Base-by-base conservation (phyloP, 1,140 invertebrate genomes). In the Diabrotica undecimpunctata region DNA sequence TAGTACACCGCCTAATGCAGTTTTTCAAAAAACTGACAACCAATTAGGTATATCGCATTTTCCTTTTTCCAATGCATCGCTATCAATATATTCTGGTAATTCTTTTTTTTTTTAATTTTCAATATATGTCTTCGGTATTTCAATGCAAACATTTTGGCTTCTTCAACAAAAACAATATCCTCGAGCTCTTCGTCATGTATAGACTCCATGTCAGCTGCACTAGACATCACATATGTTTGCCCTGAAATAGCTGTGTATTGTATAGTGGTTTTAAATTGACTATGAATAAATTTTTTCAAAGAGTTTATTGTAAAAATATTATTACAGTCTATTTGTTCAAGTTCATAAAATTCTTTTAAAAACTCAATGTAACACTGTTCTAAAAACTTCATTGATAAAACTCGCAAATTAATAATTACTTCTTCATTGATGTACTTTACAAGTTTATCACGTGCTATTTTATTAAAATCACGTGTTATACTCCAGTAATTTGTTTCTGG, bases 161-260 rank as follows among this genome's bases (percentile, higher is more conserved):
- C 65, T 57, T 69, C 61, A 64, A 66, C 61, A 57, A 69, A 69
- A 59, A 66, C 35, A 35, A 69, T 69, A 6, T 66, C 36, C 50
- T 66, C 5, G 46, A 69, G 66, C 62, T 68, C 59, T 65, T 68
- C 66, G 37, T 68, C 66, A 62, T 70, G 58, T 13, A 70, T 62
- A 53, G 65, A 54, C 52, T 70, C 66, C 14, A 67, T 62, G 64
- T 70, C 65, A 25, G 67, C 56, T 67, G 64, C 65, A 50, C 62
- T 11, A 7, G 62, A 70, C 12, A 67, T 61, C 46, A 61, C 10
- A 62, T 61, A 70, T 54, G 7, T 54, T 57, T 70, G 13, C 25
- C 54, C 56, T 14, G 58, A 67, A 61, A 70, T 67, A 7, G 64
- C 64, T 14, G 64, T 51, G 7, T 67, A 55, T 61, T 61, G 38